Base-by-base conservation (phyloP, 2,113 vertebrate genomes). In the Bujurquina vittata region DNA sequence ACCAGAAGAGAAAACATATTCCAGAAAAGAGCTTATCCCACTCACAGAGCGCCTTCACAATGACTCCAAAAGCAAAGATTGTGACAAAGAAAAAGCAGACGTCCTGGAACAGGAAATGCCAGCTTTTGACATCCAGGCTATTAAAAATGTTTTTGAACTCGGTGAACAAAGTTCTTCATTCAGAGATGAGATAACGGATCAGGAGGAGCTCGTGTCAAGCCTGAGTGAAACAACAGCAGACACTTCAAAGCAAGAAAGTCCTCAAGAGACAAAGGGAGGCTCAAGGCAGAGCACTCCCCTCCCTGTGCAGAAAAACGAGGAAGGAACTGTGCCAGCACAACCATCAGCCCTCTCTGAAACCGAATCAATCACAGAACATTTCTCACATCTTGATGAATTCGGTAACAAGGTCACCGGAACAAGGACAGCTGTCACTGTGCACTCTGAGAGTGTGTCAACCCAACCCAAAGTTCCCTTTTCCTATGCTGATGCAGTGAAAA, bases 401-500 rank as follows among this genome's bases (percentile, higher is more conserved):
- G 94, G 95, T 86, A 95, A 91, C 90, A 95, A 91, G 57, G 88
- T 92, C 23, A 92, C 76, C 0, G 95, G 92, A 84, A 95, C 94
- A 15, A 93, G 87, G 89, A 94, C 93, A 4, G 90, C 95, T 46
- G 83, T 95, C 31, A 94, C 94, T 26, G 91, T 77, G 55, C 92
- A 92, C 86, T 93, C 94, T 3, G 92, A 96, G 77, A 93, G 90
- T 2, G 35, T 88, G 46, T 93, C 93, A n/a, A 81, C 94, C 10
- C 92, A 94, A 60, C 93, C 65, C 43, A 69, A 75, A 26, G 91
- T 82, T 12, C 96, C 96, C 6, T 97, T 97, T 12, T 97, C 97
- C 12, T 98, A 98, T 7, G 97, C 97, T 74, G 97, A 97, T 57
- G 96, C 96, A 2, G 96, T 97, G 1, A 97, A 96, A 76, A 95